Percentiles rank a stretch among this genome's conserved stretches.
phyloP scores from a whole-genome alignment of 1,140 invertebrate genomes.

The Stegodyphus mimosarum region DNA sequence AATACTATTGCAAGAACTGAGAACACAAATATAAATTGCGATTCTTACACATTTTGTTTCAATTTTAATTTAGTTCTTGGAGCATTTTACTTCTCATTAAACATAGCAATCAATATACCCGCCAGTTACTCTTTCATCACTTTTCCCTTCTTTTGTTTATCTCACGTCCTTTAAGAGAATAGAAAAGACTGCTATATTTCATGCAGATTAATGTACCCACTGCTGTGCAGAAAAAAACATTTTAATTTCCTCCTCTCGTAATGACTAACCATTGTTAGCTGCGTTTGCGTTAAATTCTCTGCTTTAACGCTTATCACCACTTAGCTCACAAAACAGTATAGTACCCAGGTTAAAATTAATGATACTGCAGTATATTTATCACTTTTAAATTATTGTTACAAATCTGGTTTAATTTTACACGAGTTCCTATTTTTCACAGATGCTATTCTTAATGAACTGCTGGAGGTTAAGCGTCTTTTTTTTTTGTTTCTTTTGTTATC shows the following conservation, averaged over 20 bases:
- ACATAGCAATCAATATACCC: not conserved
- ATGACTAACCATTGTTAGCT: conserved; percentile 58
- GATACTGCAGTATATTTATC: conserved; percentile 53
- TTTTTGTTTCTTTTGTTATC: too few species aligned
- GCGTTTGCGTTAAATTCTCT: conserved; percentile 42
- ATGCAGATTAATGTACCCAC: conserved; percentile 48
- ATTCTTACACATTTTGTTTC: too few species aligned
- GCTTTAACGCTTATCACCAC: conserved; percentile 58
- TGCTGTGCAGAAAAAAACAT: conserved; percentile 33
- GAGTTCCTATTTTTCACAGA: not conserved
- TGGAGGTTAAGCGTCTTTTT: too few species aligned
- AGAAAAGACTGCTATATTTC: conserved; percentile 19
- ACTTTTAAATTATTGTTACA: conserved; percentile 56
- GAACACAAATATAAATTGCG: too few species aligned
- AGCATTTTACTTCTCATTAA: too few species aligned
- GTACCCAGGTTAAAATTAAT: conserved; percentile 48
- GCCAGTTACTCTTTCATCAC: not conserved
- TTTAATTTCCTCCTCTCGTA: conserved; percentile 55
- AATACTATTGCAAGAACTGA: too few species aligned
- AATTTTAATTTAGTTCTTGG: too few species aligned
- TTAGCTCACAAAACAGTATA: conserved; percentile 5
- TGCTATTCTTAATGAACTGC: conserved; percentile 3
- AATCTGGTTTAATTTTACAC: conserved; percentile 58
- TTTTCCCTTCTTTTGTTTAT: conserved; percentile 10
- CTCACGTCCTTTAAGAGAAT: conserved; percentile 1